A percentile compares a stretch with the other conserved stretches of the same genome.
These are phyloP conservation scores for Hybos culiciformis DNA, from an alignment of 2,888 invertebrate species.

Conservation along the genomic window DNA sequence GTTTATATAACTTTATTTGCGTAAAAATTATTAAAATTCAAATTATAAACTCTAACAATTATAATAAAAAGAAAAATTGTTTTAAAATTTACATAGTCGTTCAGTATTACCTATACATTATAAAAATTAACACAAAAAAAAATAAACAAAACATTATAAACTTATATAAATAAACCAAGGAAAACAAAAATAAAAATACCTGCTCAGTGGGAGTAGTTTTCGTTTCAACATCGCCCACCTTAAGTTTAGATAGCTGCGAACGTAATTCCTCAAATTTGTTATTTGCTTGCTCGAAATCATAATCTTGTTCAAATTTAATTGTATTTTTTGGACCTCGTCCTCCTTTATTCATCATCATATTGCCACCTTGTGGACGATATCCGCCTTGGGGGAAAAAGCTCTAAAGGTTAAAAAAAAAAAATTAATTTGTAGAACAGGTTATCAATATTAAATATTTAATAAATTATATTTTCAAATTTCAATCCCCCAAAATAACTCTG, in stretches of 20 bases:
- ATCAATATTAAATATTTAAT: background rate
- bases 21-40: too few relatives aligned
- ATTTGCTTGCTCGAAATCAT: constrained; percentile 97
- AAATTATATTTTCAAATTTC: background rate
- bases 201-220: constrained; percentile 40
- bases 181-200: constrained; percentile 25
- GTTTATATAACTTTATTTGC: too few relatives aligned
- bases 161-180: constrained; percentile 10
- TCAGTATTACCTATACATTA: background rate
- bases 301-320: constrained; percentile 90
- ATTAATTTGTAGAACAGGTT: background rate
- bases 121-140: constrained; percentile 3
- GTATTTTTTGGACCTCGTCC: constrained; percentile 46
- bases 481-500: background rate
- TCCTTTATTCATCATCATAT: constrained; percentile 38
- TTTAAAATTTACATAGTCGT: too few relatives aligned
- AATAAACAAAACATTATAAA: constrained; percentile 9
- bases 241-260: constrained; percentile 70
- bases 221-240: constrained; percentile 45
- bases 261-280: constrained; percentile 90
- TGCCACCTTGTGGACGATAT: constrained; percentile 37
- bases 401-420: constrained; percentile 10
- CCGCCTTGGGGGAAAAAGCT: constrained; percentile 20
- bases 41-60: too few relatives aligned
- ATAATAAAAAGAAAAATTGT: too few relatives aligned